A percentile compares a stretch with the other conserved stretches of the same genome.
phyloP scores from a whole-genome alignment of 1,140 invertebrate genomes.

The Lysiphlebus fabarum region DNA sequence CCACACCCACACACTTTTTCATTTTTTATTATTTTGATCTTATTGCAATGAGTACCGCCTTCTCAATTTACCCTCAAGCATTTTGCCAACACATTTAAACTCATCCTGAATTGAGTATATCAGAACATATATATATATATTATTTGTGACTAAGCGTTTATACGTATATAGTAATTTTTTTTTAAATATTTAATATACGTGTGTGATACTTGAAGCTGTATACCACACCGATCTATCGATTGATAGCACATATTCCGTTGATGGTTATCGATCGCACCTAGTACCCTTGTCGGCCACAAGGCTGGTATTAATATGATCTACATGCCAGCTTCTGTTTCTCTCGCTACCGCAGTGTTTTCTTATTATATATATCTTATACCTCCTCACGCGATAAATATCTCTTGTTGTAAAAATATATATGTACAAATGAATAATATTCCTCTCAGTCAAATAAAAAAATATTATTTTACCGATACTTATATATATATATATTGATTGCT shows the following conservation, averaged over 20 bases:
- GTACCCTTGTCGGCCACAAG: constrained; percentile 20
- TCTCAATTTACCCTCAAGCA: not conserved
- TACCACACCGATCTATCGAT: constrained; percentile 26
- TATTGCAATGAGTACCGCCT: not conserved
- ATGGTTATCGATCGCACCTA: constrained; percentile 27
- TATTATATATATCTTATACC: too few relatives aligned
- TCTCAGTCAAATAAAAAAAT: too few relatives aligned
- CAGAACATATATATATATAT: too few relatives aligned
- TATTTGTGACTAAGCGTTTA: too few relatives aligned
- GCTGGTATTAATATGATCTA: constrained; percentile 46
- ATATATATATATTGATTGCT: too few relatives aligned
- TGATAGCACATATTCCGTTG: constrained; percentile 30
- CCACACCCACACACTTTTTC: constrained; percentile 1
- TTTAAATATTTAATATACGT: not conserved
- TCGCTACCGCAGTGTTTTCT: constrained; percentile 30
- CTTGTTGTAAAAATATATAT: too few relatives aligned
- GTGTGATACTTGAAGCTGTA: not conserved
- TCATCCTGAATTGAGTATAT: too few relatives aligned
- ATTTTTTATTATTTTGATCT: not conserved
- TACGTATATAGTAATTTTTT: too few relatives aligned
- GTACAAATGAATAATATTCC: too few relatives aligned
- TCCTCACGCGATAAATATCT: too few relatives aligned
- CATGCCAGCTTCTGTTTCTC: constrained; percentile 30
- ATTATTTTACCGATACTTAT: too few relatives aligned
- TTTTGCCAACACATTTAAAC: too few relatives aligned